A percentile compares a stretch with the other conserved stretches of the same genome.
Evolutionary conservation across 2,888 invertebrate genomes (phyloP).

Genomic region (Electrophaes corylata): DNA sequence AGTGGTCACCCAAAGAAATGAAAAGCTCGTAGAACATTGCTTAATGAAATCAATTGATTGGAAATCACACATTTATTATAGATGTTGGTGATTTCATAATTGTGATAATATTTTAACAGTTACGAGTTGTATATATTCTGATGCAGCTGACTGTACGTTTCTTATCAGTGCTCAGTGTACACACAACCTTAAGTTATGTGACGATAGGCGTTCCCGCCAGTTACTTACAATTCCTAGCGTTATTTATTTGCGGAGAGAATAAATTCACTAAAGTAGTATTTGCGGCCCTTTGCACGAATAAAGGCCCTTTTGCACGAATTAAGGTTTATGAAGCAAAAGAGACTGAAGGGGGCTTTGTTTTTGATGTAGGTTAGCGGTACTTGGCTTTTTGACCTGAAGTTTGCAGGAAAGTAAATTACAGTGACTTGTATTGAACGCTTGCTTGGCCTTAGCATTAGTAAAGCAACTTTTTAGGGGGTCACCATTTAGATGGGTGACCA

Average conservation of each 20-base stretch:
- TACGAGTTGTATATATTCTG: no score
- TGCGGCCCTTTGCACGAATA: conserved; percentile 35
- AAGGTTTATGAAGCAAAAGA: conserved; percentile 37
- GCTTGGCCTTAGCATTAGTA: no score
- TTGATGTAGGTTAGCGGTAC: conserved; percentile 15
- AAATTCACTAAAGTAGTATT: conserved; percentile 59
- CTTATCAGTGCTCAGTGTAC: conserved; percentile 15
- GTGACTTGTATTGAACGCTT: neutral
- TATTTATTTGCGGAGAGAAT: conserved; percentile 74
- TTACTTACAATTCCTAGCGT: conserved; percentile 69
- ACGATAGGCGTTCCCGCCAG: conserved; percentile 56
- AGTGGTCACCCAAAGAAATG: no score
- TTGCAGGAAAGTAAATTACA: neutral
- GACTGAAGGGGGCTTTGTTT: conserved; percentile 24
- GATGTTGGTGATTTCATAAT: no score
- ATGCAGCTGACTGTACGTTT: no score
- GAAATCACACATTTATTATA: no score
- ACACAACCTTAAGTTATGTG: conserved; percentile 22
- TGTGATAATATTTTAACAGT: no score
- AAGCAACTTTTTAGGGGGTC: no score
- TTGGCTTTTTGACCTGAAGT: conserved; percentile 4
- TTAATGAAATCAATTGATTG: no score
- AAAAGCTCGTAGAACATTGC: no score
- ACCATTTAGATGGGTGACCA: no score
- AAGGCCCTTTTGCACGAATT: conserved; percentile 34